These are phyloP conservation scores for Vulpes lagopus DNA, from an alignment of 2,113 vertebrate genomes.

Conservation along the genomic window DNA sequence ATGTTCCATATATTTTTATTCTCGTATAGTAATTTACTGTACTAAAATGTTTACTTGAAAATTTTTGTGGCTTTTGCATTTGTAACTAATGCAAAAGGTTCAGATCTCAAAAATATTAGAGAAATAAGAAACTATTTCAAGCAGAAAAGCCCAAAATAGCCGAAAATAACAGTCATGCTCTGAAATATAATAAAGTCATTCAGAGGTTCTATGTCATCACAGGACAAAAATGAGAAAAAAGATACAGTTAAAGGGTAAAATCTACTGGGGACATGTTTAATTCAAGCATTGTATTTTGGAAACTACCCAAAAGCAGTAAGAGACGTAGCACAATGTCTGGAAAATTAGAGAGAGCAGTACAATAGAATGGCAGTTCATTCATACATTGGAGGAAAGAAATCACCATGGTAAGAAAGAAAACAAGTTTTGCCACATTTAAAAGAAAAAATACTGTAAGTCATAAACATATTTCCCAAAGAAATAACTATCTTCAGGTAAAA, in stretches of 20 bases:
- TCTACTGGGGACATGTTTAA: conserved; percentile 55
- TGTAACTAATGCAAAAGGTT: neutral
- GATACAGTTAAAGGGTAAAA: neutral
- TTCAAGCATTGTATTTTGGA: conserved; percentile 50
- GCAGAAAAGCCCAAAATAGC: conserved; percentile 59
- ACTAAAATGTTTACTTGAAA: conserved; percentile 24
- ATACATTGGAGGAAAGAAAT: neutral
- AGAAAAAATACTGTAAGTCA: neutral
- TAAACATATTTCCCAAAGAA: neutral
- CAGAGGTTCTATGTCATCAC: neutral
- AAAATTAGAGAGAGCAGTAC: conserved; percentile 43
- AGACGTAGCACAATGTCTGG: neutral
- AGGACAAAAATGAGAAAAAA: neutral
- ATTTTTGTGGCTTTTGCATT: neutral
- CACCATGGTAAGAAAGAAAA: conserved; percentile 29
- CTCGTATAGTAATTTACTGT: neutral
- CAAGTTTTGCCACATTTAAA: conserved; percentile 1
- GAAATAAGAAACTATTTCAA: conserved; percentile 56
- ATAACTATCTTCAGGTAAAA: conserved; percentile 36
- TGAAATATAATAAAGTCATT: conserved; percentile 60
- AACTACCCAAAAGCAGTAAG: conserved; percentile 35
- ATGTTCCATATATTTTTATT: conserved; percentile 14
- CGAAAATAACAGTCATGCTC: neutral
- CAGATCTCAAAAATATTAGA: conserved; percentile 17
- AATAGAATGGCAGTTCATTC: conserved; percentile 18